Evolutionary conservation across 2,113 vertebrate genomes (phyloP).

Genomic region (Festucalex cinctus): DNA sequence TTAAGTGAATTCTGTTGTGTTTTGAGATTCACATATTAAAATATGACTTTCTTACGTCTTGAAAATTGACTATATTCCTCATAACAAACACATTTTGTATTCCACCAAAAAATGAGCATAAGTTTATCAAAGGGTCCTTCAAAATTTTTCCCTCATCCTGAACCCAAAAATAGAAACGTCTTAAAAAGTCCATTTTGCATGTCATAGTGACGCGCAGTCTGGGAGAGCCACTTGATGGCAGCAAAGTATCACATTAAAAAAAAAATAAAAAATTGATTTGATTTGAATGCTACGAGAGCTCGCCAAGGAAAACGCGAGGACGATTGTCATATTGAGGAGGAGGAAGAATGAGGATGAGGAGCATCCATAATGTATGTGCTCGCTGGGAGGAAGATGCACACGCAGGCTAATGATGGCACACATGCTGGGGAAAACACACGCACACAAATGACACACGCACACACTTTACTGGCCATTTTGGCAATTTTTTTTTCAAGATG

Average conservation of each 20-base stretch:
- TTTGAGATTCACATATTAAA: too few species aligned
- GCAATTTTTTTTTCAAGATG: background rate
- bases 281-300: background rate
- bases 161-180: too few species aligned
- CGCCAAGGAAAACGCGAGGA: background rate
- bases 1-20: too few species aligned
- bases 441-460: slow-evolving; percentile 2
- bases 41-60: too few species aligned
- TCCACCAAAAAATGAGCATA: too few species aligned
- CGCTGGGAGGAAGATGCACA: slow-evolving; percentile 60
- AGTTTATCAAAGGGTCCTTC: too few species aligned
- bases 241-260: too few species aligned
- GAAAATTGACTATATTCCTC: too few species aligned
- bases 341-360: slow-evolving; percentile 34
- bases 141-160: too few species aligned
- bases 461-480: background rate
- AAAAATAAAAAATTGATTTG: too few species aligned
- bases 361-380: slow-evolving; percentile 70
- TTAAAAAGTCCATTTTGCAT: background rate
- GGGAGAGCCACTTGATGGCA: slow-evolving; percentile 65
- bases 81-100: too few species aligned
- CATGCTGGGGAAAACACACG: slow-evolving; percentile 20
- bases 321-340: slow-evolving; percentile 39
- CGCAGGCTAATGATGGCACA: slow-evolving; percentile 57
- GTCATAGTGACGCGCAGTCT: background rate